Base-by-base conservation (phyloP, 2,888 invertebrate species). In the Pedicia rivosa region DNA sequence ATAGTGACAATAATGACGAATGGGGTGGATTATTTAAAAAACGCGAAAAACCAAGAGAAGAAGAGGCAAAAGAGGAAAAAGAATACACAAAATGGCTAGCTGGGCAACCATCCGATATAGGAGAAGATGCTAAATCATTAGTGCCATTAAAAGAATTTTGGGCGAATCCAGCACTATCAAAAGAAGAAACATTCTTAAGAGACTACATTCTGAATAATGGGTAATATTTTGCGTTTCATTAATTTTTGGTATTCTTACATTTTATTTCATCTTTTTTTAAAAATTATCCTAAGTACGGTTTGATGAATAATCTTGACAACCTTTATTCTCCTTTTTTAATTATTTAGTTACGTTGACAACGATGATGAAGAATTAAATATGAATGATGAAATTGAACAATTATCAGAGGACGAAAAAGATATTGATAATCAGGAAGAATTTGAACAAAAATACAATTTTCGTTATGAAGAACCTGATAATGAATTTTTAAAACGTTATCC, bases 391-490 rank as follows among this genome's bases (percentile, higher is more conserved):
- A 68, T 78, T 44, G 64, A 75, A 2, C 65, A 66, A 15, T 64
- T 78, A 1, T 78, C 78, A 0, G 84, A 80, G 38, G 91, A 92
- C 53, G 88, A 90, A 54, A 64, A 70, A 44, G 70, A 72, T 31
- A 66, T 90, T 19, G 78, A 82, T 48, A 73, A 79, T 52, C 87
- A 88, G 58, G 86, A 83, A 44, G 74, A 81, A 57, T 97, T 92
- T 63, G 95, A 97, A 54, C 72, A 83, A 31, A 92, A 94, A 46
- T 97, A 81, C 59, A 95, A 97, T 65, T 94, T 91, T 58, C 71
- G 97, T 43, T 97, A 81, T 58, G 94, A 98, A 59, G 94, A 97
- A 58, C 95, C 92, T 0, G 94, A 95, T 58, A 73, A 79, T 33
- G 88, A 92, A 47, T 92, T 81, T 60, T 78, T 86, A 13, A 90